A percentile compares a stretch with the other conserved stretches of the same genome.
These are phyloP conservation scores for Protonibea diacanthus DNA, from an alignment of 2,797 vertebrate genomes.

Conservation along the genomic window DNA sequence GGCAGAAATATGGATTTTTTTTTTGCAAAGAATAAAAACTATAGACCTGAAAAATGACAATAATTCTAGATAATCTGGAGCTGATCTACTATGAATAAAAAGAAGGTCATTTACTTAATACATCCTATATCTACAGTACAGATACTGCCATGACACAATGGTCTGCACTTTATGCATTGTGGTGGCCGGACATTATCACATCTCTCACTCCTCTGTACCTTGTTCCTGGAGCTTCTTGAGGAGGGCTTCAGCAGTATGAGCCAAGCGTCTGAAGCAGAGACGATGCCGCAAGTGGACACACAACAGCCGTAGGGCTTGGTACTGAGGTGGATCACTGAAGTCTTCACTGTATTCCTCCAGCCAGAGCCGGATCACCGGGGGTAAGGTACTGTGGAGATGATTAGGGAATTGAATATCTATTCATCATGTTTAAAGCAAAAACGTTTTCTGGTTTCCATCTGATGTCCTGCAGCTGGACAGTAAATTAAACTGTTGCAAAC, in stretches of 20 bases:
- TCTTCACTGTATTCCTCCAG: slow-evolving; percentile 87
- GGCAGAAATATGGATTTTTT: not conserved
- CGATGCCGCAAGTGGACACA: slow-evolving; percentile 79
- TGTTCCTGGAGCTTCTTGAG: slow-evolving; percentile 80
- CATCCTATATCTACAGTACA: not conserved
- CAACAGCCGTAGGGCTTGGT: slow-evolving; percentile 81
- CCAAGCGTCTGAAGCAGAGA: slow-evolving; percentile 76
- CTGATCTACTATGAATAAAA: too few species aligned
- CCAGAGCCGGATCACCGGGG: slow-evolving; percentile 83
- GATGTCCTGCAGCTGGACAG: too few species aligned
- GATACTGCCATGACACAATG: not conserved
- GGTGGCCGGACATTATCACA: not conserved
- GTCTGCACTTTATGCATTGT: too few species aligned
- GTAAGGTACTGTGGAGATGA: slow-evolving; percentile 73
- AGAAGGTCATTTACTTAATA: not conserved
- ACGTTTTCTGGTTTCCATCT: too few species aligned
- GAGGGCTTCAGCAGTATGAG: slow-evolving; percentile 76
- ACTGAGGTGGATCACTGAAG: slow-evolving; percentile 86
- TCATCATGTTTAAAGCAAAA: not conserved
- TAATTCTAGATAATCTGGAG: not conserved
- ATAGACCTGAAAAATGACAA: too few species aligned
- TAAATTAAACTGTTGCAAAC: too few species aligned
- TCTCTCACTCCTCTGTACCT: slow-evolving; percentile 57
- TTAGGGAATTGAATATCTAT: not conserved
- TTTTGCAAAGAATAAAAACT: not conserved